A percentile compares a stretch with the other conserved stretches of the same genome.
Conservation (phyloP, 2,113 vertebrate species). For the Muntiacus reevesi region DNA sequence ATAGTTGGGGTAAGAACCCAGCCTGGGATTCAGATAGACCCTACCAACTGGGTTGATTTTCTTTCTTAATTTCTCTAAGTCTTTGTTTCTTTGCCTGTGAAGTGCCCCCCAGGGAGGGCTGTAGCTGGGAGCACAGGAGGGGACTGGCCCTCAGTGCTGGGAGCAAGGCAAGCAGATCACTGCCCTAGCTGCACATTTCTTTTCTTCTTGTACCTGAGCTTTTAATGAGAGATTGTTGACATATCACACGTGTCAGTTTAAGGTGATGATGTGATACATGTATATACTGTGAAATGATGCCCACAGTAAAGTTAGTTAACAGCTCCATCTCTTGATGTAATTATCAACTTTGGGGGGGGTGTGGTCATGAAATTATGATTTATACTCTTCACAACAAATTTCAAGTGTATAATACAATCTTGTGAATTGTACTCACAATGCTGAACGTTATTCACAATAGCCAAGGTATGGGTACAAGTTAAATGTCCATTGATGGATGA, state of each 20-base stretch:
- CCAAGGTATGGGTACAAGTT: not conserved
- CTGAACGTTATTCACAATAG: not conserved
- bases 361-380: not conserved
- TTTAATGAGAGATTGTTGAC: not conserved
- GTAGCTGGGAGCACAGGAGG: not conserved
- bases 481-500: not conserved
- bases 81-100: not conserved
- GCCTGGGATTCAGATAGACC: not conserved
- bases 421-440: not conserved
- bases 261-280: not conserved
- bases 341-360: not conserved
- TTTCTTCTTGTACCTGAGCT: not conserved
- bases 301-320: not conserved
- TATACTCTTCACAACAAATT: not conserved
- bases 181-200: not conserved
- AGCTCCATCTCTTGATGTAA: not conserved
- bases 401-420: not conserved
- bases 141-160: not conserved
- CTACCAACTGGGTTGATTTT: not conserved
- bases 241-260: not conserved
- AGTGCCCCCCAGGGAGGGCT: not conserved
- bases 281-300: not conserved
- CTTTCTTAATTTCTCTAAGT: not conserved
- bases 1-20: not conserved
- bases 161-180: not conserved